Evolutionary conservation across 2,113 vertebrate genomes (phyloP).

Genomic region (Nipponia nippon): DNA sequence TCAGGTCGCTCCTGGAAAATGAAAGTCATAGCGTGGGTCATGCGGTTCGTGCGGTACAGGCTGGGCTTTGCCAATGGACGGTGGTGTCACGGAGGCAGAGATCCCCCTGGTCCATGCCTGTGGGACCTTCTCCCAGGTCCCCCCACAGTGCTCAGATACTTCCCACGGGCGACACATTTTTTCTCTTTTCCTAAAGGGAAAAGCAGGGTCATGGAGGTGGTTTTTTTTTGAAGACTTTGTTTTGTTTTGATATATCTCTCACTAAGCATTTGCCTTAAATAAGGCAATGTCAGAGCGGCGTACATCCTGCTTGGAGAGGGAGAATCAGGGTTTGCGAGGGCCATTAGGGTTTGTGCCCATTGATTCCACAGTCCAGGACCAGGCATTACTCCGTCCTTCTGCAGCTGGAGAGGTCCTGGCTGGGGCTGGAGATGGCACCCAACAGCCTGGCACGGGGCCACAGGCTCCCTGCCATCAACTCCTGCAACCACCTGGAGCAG

Average conservation of each 20-base stretch:
- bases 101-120: too few relatives aligned
- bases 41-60: fast-evolving
- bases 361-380: not conserved
- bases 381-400: not conserved
- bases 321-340: not conserved
- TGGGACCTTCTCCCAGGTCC: not conserved
- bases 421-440: not conserved
- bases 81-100: not conserved
- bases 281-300: not conserved
- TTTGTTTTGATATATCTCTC: not conserved
- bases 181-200: not conserved
- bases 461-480: not conserved
- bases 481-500: not conserved
- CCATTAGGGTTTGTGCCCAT: not conserved
- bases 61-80: not conserved
- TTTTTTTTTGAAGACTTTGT: fast-evolving
- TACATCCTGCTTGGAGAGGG: not conserved
- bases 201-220: not conserved
- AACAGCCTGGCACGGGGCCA: not conserved
- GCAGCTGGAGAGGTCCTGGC: not conserved
- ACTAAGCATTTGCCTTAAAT: not conserved
- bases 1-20: not conserved
- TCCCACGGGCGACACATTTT: fast-evolving
- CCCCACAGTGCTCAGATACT: not conserved
- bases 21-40: not conserved